A percentile compares a stretch with the other conserved stretches of the same genome.
These are phyloP conservation scores for Otis tarda DNA, from an alignment of 2,113 vertebrate species.

Conservation along the genomic window DNA sequence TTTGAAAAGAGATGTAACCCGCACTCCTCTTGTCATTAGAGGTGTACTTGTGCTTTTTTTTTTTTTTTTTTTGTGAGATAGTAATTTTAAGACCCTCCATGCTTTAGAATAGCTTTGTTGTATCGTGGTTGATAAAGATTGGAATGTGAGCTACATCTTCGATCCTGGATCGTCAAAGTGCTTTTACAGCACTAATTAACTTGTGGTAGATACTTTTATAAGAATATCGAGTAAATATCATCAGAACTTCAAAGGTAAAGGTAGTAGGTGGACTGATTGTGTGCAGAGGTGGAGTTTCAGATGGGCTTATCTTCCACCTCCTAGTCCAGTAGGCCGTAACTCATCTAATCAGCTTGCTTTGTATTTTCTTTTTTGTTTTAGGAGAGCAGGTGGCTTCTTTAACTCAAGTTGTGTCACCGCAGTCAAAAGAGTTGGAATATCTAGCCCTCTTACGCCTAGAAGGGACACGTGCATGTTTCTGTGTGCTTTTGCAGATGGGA, in stretches of 20 bases:
- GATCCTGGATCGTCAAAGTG: not conserved
- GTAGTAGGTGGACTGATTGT: not conserved
- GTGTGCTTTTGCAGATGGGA: not conserved
- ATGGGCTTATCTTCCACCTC: not conserved
- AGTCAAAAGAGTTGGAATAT: not conserved
- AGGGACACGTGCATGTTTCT: not conserved
- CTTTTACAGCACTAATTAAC: not conserved
- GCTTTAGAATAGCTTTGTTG: not conserved
- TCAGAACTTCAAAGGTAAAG: not conserved
- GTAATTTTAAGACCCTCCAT: not conserved
- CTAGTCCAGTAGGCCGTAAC: not conserved
- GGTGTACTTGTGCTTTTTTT: not conserved
- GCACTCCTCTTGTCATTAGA: not conserved
- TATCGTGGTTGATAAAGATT: rapidly evolving
- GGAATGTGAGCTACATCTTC: not conserved
- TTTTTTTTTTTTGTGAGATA: not conserved
- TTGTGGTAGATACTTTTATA: not conserved
- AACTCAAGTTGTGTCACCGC: not conserved
- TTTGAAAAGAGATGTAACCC: not conserved
- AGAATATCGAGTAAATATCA: not conserved
- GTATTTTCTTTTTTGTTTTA: not conserved
- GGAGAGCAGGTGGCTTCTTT: not conserved
- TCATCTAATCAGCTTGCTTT: not conserved
- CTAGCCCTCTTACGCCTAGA: not conserved
- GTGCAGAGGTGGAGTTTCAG: not conserved